Evolutionary conservation across 2,797 vertebrate genomes (phyloP).

Genomic region (Leptoclinus maculatus): DNA sequence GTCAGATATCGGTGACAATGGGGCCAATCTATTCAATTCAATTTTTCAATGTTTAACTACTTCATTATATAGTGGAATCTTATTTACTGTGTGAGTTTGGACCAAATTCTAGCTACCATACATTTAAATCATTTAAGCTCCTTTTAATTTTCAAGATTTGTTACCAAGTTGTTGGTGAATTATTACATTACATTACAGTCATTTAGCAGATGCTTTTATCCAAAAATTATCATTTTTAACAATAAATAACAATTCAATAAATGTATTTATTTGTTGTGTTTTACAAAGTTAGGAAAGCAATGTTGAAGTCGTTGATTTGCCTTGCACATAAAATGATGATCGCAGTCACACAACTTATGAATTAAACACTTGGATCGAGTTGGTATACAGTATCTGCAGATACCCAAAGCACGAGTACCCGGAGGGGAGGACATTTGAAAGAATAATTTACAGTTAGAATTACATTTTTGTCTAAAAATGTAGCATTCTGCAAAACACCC

Average conservation of each 20-base stretch:
- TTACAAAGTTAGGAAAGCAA: too few species aligned
- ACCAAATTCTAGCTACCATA: background rate
- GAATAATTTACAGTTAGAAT: background rate
- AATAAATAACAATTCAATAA: too few species aligned
- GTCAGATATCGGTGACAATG: background rate
- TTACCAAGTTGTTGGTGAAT: background rate
- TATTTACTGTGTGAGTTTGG: background rate
- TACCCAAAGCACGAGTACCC: background rate
- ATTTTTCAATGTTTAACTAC: background rate
- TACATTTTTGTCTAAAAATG: background rate
- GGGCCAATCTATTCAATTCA: background rate
- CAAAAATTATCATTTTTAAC: background rate
- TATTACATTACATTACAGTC: too few species aligned
- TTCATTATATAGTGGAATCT: background rate
- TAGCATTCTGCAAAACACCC: background rate
- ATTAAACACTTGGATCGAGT: too few species aligned
- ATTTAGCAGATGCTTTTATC: too few species aligned
- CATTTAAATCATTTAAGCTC: background rate
- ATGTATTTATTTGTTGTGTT: too few species aligned
- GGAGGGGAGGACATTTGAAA: background rate
- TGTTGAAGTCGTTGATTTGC: too few species aligned
- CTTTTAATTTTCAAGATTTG: too few species aligned
- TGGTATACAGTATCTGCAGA: background rate
- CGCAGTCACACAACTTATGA: background rate
- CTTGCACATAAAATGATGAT: too few species aligned